These are phyloP conservation scores for Grapholita molesta DNA, from an alignment of 1,140 invertebrate genomes.

Conservation along the genomic window DNA sequence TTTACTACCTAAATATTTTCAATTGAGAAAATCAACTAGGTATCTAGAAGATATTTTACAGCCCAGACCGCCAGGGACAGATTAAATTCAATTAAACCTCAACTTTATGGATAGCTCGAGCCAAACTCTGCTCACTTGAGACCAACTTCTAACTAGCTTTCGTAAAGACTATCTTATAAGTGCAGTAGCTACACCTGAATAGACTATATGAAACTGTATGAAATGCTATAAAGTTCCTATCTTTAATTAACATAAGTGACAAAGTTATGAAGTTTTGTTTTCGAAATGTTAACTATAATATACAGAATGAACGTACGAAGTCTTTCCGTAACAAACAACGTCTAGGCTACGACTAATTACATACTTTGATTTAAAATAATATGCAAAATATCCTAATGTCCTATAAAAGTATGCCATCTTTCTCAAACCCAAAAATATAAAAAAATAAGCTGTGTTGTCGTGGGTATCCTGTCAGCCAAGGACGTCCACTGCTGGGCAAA, in stretches of 20 bases:
- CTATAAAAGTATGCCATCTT: too few relatives aligned
- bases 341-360: too few relatives aligned
- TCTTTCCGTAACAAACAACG: too few relatives aligned
- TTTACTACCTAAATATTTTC: neutral
- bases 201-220: neutral
- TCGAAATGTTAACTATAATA: too few relatives aligned
- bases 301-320: too few relatives aligned
- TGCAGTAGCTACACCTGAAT: neutral
- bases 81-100: constrained; percentile 17
- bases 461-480: too few relatives aligned
- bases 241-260: neutral
- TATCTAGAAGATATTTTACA: constrained; percentile 5
- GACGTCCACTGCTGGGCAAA: too few relatives aligned
- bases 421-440: too few relatives aligned
- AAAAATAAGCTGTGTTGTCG: too few relatives aligned
- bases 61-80: constrained; percentile 6
- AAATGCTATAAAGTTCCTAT: neutral
- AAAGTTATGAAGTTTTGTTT: neutral
- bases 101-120: constrained; percentile 17
- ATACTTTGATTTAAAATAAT: too few relatives aligned
- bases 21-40: neutral
- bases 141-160: constrained; percentile 13
- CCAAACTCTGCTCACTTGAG: constrained; percentile 11
- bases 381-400: too few relatives aligned
- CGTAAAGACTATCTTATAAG: constrained; percentile 11